These are phyloP conservation scores for Chiloscyllium punctatum DNA, from an alignment of 2,797 vertebrate genomes.

Conservation along the genomic window DNA sequence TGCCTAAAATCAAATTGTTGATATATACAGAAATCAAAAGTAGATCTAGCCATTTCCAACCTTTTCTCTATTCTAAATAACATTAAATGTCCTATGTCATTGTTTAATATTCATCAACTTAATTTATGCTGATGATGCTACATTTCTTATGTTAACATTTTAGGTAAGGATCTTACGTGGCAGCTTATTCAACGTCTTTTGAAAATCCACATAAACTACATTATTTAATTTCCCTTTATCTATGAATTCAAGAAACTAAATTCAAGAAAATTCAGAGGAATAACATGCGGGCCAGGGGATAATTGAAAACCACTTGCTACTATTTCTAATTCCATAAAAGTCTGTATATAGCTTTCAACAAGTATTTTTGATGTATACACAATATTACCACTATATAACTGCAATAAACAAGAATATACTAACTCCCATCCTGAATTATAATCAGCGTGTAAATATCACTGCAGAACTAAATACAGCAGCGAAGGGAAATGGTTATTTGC, in stretches of 20 bases:
- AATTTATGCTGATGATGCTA: not conserved
- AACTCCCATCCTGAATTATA: not conserved
- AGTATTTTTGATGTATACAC: not conserved
- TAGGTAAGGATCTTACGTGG: not conserved
- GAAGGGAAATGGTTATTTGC: not conserved
- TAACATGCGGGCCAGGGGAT: not conserved
- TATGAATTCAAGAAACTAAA: not conserved
- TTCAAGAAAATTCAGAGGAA: not conserved
- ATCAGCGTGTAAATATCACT: not conserved
- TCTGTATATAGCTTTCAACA: not conserved
- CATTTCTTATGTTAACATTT: not conserved
- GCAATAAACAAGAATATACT: not conserved
- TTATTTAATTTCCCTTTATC: not conserved
- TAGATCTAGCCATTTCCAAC: not conserved
- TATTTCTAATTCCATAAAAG: not conserved
- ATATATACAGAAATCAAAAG: not conserved
- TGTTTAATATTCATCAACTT: not conserved
- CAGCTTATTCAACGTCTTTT: not conserved
- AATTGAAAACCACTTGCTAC: not conserved
- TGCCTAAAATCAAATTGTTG: not conserved
- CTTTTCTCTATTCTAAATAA: not conserved
- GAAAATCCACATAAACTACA: not conserved
- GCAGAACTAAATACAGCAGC: not conserved
- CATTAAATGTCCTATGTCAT: not conserved
- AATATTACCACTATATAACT: not conserved